Base-by-base conservation (phyloP, 2,797 vertebrate genomes). In the Myotis daubentonii region DNA sequence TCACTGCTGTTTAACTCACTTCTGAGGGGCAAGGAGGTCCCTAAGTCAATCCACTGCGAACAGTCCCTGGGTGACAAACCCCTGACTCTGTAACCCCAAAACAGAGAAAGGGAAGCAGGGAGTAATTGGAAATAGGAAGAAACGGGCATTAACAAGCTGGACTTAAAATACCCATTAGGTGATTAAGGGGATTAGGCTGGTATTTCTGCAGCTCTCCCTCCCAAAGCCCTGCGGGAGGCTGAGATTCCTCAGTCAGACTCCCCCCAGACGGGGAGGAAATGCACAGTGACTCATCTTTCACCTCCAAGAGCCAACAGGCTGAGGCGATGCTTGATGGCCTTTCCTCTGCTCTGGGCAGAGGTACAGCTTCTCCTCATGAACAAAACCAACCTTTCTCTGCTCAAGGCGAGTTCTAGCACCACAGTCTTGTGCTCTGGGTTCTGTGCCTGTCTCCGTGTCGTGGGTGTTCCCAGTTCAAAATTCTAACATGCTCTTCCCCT, bases 391-490 rank as follows among this genome's bases (percentile, higher is more conserved):
- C 33, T 74, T 20, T 22, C 47, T 68, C 89, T 80, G 79, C 44
- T 71, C 65, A 70, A 76, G 80, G 23, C 0, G 25, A 62, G 84
- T 60, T 16, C n/a, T 72, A 53, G 62, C 51, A 11, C 51, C 82
- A 93, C 82, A n/a, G 25, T 80, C 66, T 92, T 95, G 92, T 51
- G 51, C 94, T 93, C 91, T n/a, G 71, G 55, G 87, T 68, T 87
- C 80, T 25, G 8, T 8, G 5, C n/a, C n/a, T 62, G 28, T 30
- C 60, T 62, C 60, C 0, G 13, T 19, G 7, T 20, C 75, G 71
- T 17, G 0, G 16, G 51, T 22, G 49, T 41, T 84, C 47, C 36
- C 6, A 15, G 55, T 4, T 62, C 41, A 85, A 25, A 49, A 78
- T 66, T 85, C 75, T 78, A 47, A 53, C 49, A 15, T 1, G 5